Percentiles rank a stretch among this genome's conserved stretches.
Conservation (phyloP, 2,888 invertebrate species). For the Ormyrus labotus region DNA sequence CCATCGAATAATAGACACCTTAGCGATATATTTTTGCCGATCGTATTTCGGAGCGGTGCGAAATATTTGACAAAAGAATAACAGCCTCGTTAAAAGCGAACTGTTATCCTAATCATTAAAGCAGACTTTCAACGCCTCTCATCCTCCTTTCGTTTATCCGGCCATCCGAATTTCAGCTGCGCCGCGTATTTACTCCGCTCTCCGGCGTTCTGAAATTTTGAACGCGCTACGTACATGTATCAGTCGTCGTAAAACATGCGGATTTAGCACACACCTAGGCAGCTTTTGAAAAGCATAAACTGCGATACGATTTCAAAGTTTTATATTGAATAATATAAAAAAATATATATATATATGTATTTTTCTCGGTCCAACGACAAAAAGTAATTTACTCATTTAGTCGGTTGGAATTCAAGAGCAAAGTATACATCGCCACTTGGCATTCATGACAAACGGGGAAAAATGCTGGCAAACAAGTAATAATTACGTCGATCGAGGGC, state of each 20-base stretch:
- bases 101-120: slow-evolving; percentile 41
- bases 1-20: neutral
- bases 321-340: too few species aligned
- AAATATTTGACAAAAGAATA: slow-evolving; percentile 34
- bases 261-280: neutral
- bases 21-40: neutral
- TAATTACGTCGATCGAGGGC: too few species aligned
- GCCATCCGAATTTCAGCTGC: slow-evolving; percentile 2
- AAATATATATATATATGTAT: too few species aligned
- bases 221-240: slow-evolving; percentile 2
- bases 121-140: slow-evolving; percentile 25
- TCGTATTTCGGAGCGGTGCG: neutral
- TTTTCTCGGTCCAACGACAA: too few species aligned
- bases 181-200: neutral
- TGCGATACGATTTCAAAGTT: too few species aligned
- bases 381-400: too few species aligned
- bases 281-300: too few species aligned
- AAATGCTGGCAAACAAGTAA: too few species aligned
- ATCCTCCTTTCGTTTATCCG: slow-evolving; percentile 19
- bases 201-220: neutral
- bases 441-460: too few species aligned
- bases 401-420: too few species aligned
- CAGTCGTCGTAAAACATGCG: neutral
- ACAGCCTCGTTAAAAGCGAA: slow-evolving; percentile 33
- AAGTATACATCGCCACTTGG: too few species aligned